Evolutionary conservation across 2,888 invertebrate species (phyloP).

Genomic region (Acanthoscelides obtectus): DNA sequence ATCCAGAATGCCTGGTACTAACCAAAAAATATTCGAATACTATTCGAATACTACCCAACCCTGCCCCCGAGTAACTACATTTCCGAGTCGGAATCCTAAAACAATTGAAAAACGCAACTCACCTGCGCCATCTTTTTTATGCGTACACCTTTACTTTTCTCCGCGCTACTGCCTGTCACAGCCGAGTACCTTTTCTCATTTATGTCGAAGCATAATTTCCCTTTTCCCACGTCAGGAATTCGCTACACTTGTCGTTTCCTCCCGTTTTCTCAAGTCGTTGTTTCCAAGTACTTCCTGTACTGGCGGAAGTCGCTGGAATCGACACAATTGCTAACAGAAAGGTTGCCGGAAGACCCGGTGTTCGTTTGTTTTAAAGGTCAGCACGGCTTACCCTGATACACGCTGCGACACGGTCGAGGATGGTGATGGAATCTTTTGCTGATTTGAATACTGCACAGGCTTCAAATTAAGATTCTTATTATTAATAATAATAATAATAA

Average conservation of each 20-base stretch:
- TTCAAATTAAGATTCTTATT: too few species aligned
- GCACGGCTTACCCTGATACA: neutral
- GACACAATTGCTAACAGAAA: neutral
- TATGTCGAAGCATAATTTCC: neutral
- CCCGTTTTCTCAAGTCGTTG: neutral
- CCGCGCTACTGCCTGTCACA: neutral
- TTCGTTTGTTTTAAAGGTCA: neutral
- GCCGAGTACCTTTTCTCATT: neutral
- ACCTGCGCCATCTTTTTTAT: neutral
- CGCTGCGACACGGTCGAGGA: neutral
- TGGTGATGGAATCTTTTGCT: neutral
- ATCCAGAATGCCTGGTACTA: too few species aligned
- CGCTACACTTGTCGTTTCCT: neutral
- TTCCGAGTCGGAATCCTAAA: neutral
- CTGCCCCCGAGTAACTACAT: too few species aligned
- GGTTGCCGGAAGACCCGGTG: neutral
- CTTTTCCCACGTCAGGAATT: neutral
- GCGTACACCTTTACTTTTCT: neutral
- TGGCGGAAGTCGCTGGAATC: neutral
- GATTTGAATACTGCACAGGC: neutral
- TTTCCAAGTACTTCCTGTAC: neutral
- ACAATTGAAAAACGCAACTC: neutral
- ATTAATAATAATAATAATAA: too few species aligned
- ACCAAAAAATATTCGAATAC: too few species aligned
- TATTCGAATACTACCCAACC: too few species aligned